Percentiles rank a stretch among this genome's conserved stretches.
These are phyloP conservation scores for Petrocephalus sullivani DNA, from an alignment of 2,797 vertebrate genomes.

Conservation along the genomic window DNA sequence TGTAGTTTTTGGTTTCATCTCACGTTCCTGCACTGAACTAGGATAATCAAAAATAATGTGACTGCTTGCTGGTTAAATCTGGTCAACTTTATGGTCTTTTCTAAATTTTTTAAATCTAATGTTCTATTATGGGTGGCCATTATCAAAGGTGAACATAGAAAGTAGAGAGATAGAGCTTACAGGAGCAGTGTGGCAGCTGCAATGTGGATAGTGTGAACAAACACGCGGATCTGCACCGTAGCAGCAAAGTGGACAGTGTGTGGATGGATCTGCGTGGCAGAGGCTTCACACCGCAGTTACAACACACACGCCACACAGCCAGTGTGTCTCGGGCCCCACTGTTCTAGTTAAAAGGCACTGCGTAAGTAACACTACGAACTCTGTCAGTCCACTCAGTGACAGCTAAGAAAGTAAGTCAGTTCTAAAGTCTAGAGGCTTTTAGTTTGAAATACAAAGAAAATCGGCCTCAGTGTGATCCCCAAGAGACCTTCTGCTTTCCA, in stretches of 20 bases:
- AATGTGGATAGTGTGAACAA: neutral
- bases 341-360: neutral
- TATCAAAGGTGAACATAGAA: neutral
- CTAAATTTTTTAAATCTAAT: too few relatives aligned
- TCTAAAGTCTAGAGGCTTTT: neutral
- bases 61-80: too few relatives aligned
- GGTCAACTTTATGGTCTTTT: too few relatives aligned
- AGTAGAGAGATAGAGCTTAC: neutral
- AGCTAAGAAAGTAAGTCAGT: neutral
- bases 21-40: too few relatives aligned
- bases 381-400: neutral
- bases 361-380: neutral
- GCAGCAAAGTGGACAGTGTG: neutral
- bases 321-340: neutral
- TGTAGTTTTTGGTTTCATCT: too few relatives aligned
- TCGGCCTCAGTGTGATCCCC: neutral
- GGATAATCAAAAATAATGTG: too few relatives aligned
- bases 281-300: neutral
- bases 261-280: neutral
- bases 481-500: neutral
- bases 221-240: neutral
- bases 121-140: neutral
- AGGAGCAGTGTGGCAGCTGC: neutral
- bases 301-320: neutral
- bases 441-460: neutral